A percentile compares a stretch with the other conserved stretches of the same genome.
Evolutionary conservation across 2,888 invertebrate genomes (phyloP).

Genomic region (Dusona sp.): DNA sequence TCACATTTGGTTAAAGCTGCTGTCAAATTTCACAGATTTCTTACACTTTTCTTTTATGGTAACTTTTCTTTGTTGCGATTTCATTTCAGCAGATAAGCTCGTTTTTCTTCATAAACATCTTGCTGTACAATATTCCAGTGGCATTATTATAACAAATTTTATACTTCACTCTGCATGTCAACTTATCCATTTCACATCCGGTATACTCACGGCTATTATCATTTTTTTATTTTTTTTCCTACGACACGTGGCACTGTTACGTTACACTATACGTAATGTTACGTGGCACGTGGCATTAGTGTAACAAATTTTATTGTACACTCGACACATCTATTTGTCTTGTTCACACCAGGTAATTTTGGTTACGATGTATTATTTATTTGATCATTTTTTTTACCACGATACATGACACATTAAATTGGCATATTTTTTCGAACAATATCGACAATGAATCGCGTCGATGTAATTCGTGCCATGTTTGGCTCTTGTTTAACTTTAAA

Average conservation of each 20-base stretch:
- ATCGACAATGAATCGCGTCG: conserved; percentile 4
- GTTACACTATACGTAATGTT: no score
- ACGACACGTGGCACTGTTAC: neutral
- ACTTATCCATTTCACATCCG: neutral
- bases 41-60: neutral
- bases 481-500: neutral
- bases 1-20: conserved; percentile 14
- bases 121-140: neutral
- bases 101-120: neutral
- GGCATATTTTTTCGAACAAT: neutral
- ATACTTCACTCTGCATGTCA: conserved; percentile 1
- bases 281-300: neutral
- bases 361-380: neutral
- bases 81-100: neutral
- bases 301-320: conserved; percentile 9
- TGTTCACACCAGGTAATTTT: neutral
- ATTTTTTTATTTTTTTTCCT: neutral
- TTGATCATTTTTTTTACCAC: neutral
- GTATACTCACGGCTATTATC: neutral
- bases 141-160: neutral
- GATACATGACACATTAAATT: neutral
- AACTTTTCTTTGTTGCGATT: conserved; percentile 4
- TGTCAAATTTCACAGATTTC: conserved; percentile 10
- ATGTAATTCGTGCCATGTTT: conserved; percentile 12
- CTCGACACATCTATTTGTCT: conserved; percentile 16